Evolutionary conservation across 2,797 vertebrate species (phyloP), one percentile per base, ranked within the genome.

Genomic region (Pseudochaenichthys georgianus): DNA sequence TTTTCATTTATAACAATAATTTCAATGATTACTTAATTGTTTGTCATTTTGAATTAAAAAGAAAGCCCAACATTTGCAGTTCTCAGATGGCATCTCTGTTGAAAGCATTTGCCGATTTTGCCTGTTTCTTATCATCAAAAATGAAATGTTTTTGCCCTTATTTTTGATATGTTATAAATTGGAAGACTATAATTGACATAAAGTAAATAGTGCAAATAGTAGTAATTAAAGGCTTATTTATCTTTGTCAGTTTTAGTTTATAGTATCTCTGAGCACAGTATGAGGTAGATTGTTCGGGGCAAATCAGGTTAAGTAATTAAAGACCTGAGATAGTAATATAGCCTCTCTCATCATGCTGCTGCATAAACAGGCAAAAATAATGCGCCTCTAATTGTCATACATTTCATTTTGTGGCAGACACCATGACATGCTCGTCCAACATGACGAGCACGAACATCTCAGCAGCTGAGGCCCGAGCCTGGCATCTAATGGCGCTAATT

Each of bases 401-500:
- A 38, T 6, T 51, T 48, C 53, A 50, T 43, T 23, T 10, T 57
- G 59, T 58, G 42, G 52, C 70, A 73, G 76, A 83, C 84, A 64
- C 21, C 62, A 13, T 46, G 46, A 66, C 67, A 64, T 46, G 45
- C 13, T 65, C 41, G 80, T 81, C 80, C 77, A 76, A 70, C 19
- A 19, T 19, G 19, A 19, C 19, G 19, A 19, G 19, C 19, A 19
- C 19, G 19, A 19, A 19, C 19, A 19, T 19, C 19, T 19, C 67
- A 75, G 69, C 88, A 89, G 86, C 87, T 87, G 86, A 90, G 88
- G 73, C 82, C 73, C 17, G 28, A 65, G 81, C 78, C 64, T 57
- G 63, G 68, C 62, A 52, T 69, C 66, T 87, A 89, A 84, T 81
- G 81, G 71, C 47, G 65, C 86, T 94, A 93, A 92, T 92, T 90